phyloP scores from a whole-genome alignment of 1,140 invertebrate genomes.

The Trialeurodes vaporariorum region DNA sequence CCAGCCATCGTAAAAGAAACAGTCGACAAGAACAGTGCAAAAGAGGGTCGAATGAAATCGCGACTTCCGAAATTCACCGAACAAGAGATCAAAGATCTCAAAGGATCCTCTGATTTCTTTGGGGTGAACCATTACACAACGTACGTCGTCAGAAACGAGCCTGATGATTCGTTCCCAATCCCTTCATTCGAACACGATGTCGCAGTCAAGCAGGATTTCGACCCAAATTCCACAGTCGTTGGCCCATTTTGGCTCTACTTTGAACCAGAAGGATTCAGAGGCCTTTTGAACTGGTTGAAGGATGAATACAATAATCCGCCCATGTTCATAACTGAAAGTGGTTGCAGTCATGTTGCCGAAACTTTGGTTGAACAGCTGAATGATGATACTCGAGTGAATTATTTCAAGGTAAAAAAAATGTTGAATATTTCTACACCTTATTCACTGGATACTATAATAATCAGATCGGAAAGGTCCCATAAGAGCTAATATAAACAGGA shows the following conservation, averaged over 20 bases:
- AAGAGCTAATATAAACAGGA: no score
- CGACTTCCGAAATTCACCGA: slow-evolving; percentile 45
- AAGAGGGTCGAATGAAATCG: slow-evolving; percentile 41
- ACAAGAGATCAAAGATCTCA: slow-evolving; percentile 41
- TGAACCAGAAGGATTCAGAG: slow-evolving; percentile 35
- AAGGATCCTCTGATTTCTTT: slow-evolving; percentile 25
- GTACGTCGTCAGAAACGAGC: not conserved
- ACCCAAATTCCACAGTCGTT: not conserved
- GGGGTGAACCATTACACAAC: slow-evolving; percentile 16
- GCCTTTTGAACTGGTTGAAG: slow-evolving; percentile 39
- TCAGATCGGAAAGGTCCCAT: no score
- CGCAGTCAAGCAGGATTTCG: not conserved
- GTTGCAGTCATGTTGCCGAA: slow-evolving; percentile 35
- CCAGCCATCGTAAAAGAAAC: slow-evolving; percentile 42
- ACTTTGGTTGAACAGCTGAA: slow-evolving; percentile 27
- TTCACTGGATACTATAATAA: no score
- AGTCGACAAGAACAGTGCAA: slow-evolving; percentile 38
- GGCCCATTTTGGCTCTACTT: slow-evolving; percentile 6
- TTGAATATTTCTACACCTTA: no score
- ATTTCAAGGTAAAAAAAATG: slow-evolving; percentile 42
- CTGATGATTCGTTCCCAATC: not conserved
- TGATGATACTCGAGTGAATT: slow-evolving; percentile 42
- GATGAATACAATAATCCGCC: slow-evolving; percentile 34
- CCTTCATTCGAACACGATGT: slow-evolving; percentile 8
- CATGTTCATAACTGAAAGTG: slow-evolving; percentile 39